Base-by-base conservation (phyloP, 2,113 vertebrate genomes). In the Gavia stellata region DNA sequence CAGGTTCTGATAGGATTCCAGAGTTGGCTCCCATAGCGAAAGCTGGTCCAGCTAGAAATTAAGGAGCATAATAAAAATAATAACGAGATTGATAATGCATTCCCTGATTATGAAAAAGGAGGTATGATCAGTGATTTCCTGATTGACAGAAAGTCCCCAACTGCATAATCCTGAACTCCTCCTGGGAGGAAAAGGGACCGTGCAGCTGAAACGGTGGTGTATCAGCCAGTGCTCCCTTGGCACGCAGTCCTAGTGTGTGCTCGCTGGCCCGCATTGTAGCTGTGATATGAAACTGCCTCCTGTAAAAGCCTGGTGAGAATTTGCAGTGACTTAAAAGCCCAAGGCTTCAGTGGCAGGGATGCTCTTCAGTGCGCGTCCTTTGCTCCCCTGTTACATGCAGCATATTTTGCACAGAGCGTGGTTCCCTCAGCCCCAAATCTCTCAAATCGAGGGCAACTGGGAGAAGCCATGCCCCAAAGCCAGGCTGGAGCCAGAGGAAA, bases 321-420 rank as follows among this genome's bases (percentile, higher is more conserved):
- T 21, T 55, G 28, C 33, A 71, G 67, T 0, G 3, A 44, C 14
- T 38, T n/a, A 28, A 44, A 74, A 63, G 45, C 38, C 75, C 23
- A 42, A 45, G 28, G 18, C 16, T 74, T 71, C 34, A 49, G 56
- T 29, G 26, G 50, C 73, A 84, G 15, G 49, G 67, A 44, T n/a
- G 45, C 7, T 84, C 31, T 71, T 66, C 44, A 53, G 17, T 1
- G 0, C 13, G 4, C 1, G 0, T 12, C 47, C 26, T 67, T 36
- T 79, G 18, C 44, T 86, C 34, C n/a, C 23, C 25, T 0, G 0
- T 19, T 52, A 25, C 49, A 56, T 34, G 58, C 49, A 36, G 58
- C 3, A 0, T 24, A 21, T 14, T 70, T 86, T 2, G 3, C 1
- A 1, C 31, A 44, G 31, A 33, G 4, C 2, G 0, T 14, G 29